Conservation (phyloP, 2,113 vertebrate species). For the Grantiella picta region DNA sequence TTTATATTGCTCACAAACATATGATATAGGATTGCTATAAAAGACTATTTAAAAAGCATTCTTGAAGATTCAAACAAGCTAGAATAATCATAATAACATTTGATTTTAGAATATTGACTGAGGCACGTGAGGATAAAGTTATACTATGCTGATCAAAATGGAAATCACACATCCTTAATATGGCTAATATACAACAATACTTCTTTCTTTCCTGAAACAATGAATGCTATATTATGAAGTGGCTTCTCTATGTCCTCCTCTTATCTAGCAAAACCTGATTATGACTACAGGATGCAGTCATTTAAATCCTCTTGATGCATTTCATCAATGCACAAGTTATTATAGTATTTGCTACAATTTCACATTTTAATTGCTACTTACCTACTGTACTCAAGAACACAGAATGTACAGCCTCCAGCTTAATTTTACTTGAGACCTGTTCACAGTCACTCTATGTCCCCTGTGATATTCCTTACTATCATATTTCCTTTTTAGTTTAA, state of each 20-base stretch:
- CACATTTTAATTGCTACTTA: background rate
- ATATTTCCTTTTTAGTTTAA: slow-evolving; percentile 2
- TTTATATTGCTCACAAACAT: background rate
- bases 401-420: background rate
- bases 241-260: background rate
- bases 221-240: background rate
- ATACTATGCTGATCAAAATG: background rate
- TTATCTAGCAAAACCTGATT: background rate
- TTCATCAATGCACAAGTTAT: background rate
- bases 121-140: background rate
- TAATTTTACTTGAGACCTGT: background rate
- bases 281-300: background rate
- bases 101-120: background rate
- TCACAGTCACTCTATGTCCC: background rate
- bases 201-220: background rate
- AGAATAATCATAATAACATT: background rate
- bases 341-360: background rate
- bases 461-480: background rate
- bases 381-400: background rate
- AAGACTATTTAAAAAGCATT: background rate
- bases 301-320: background rate
- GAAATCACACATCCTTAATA: background rate
- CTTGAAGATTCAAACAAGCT: background rate
- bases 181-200: background rate
- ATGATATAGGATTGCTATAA: background rate